A percentile compares a stretch with the other conserved stretches of the same genome.
Conservation (phyloP, 53 echinoderm and acorn worm genomes). For the Patiria pectinifera region DNA sequence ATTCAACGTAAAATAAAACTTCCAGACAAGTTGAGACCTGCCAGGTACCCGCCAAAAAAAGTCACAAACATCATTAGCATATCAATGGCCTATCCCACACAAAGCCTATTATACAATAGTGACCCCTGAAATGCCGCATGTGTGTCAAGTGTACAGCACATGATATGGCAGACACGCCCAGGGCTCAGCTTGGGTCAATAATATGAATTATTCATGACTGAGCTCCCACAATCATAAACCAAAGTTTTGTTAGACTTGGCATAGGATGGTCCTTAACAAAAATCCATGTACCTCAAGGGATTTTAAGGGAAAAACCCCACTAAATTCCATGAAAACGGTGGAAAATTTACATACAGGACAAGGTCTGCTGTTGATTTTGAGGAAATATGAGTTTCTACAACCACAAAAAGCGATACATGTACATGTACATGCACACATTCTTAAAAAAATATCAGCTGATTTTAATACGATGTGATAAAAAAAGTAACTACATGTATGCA, state of each 20-base stretch:
- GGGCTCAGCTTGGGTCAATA: background rate
- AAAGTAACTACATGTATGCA: no score
- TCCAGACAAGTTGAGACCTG: constrained; percentile 39
- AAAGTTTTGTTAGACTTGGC: background rate
- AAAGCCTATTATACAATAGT: background rate
- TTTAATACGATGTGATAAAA: no score
- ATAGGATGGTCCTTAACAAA: background rate
- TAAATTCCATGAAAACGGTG: no score
- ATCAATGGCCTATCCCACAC: constrained; percentile 43
- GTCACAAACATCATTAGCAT: constrained; percentile 72
- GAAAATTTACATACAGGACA: no score
- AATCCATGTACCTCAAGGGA: no score
- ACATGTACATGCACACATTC: no score
- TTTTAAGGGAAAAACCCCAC: no score
- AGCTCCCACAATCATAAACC: background rate
- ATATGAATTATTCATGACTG: constrained; percentile 38
- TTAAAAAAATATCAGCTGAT: no score
- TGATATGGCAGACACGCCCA: background rate
- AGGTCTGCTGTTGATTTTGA: no score
- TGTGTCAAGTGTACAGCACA: constrained; percentile 8
- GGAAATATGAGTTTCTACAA: no score
- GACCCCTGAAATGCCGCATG: background rate
- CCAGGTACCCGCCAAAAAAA: constrained; percentile 22
- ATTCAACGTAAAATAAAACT: background rate
- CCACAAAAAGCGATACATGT: no score